These are phyloP conservation scores for Brevipalpus yothersi DNA, from an alignment of 1,140 invertebrate species.

Conservation along the genomic window DNA sequence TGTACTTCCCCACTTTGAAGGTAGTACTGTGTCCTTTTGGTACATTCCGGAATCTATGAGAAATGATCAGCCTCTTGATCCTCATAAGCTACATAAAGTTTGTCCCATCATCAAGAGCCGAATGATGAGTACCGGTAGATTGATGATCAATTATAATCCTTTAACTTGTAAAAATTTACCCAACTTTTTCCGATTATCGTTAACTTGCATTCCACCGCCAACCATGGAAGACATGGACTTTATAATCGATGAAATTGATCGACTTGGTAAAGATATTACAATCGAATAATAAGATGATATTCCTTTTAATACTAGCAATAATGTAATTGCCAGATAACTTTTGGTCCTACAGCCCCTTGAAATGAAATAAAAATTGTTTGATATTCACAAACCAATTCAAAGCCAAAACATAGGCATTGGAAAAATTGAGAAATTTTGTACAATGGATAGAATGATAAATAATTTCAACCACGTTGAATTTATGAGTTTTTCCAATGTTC, in stretches of 20 bases:
- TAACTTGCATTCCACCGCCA: conserved; percentile 57
- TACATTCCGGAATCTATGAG: conserved; percentile 53
- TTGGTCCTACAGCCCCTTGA: no score
- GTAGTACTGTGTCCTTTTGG: conserved; percentile 87
- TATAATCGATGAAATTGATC: conserved; percentile 60
- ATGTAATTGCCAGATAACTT: no score
- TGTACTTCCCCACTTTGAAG: conserved; percentile 50
- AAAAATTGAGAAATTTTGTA: no score
- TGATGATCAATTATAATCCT: conserved; percentile 87
- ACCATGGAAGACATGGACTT: conserved; percentile 54
- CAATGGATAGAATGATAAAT: no score
- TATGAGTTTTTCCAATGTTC: no score
- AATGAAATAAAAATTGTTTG: no score
- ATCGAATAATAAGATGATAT: no score
- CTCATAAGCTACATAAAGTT: conserved; percentile 27
- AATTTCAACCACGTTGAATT: no score
- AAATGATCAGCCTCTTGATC: background rate
- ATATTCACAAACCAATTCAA: no score
- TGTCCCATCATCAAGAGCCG: conserved; percentile 73
- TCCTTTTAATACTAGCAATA: no score
- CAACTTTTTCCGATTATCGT: conserved; percentile 80
- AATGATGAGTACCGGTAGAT: conserved; percentile 79
- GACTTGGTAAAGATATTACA: conserved; percentile 27
- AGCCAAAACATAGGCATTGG: no score
- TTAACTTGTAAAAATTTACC: conserved; percentile 34